These are phyloP conservation scores for Eunapius fragilis DNA, from an alignment of 37 sponge, comb jelly and placozoan genomes.

Conservation along the genomic window DNA sequence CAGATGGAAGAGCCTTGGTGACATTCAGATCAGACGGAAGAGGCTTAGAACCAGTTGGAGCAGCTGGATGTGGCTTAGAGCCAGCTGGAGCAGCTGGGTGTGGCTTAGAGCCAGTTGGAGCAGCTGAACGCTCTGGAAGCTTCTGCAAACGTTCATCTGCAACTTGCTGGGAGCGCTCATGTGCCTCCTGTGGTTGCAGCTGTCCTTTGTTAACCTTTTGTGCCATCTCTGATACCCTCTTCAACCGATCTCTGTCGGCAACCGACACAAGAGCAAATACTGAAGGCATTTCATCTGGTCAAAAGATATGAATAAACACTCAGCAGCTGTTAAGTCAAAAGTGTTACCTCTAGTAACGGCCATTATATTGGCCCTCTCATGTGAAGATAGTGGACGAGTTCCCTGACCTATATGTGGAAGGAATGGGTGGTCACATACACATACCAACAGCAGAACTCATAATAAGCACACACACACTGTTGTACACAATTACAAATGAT, in stretches of 20 bases:
- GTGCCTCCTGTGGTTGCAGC: neutral
- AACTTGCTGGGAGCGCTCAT: constrained; percentile 14
- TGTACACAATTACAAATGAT: too few species aligned
- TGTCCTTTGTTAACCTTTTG: neutral
- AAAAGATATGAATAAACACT: neutral
- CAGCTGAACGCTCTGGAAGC: neutral
- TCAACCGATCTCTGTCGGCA: constrained; percentile 53
- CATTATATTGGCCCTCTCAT: neutral
- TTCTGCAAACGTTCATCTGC: neutral
- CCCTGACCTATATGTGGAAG: too few species aligned
- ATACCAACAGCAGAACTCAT: too few species aligned
- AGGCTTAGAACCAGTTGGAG: neutral
- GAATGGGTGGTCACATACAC: too few species aligned
- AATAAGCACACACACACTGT: too few species aligned
- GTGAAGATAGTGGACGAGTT: neutral
- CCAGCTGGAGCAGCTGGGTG: neutral
- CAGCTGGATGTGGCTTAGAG: neutral
- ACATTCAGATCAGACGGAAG: too few species aligned
- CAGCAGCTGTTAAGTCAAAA: too few species aligned
- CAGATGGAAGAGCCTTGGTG: too few species aligned
- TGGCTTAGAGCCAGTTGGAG: neutral
- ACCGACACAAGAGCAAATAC: constrained; percentile 64
- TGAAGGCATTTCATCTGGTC: constrained; percentile 30
- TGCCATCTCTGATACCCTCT: constrained; percentile 7
- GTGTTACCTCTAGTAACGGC: too few species aligned